Conservation (phyloP, 2,888 invertebrate genomes). For the Neoitamus cyanurus region DNA sequence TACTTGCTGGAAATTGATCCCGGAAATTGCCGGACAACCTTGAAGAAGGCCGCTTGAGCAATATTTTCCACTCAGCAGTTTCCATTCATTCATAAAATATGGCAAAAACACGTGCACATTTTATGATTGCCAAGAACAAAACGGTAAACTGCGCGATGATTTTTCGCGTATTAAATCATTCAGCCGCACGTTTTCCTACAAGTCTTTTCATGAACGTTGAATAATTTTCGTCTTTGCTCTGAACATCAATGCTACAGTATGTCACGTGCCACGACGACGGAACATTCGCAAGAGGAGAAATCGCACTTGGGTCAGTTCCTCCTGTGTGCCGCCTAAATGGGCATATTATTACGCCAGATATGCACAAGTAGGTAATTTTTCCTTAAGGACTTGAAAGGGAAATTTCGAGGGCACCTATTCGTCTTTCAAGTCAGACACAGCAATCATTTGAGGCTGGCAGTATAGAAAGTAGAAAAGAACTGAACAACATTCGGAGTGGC, state of each 20-base stretch:
- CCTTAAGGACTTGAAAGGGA: neutral
- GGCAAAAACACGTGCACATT: neutral
- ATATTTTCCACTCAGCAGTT: neutral
- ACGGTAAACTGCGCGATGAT: neutral
- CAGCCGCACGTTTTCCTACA: neutral
- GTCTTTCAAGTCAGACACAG: neutral
- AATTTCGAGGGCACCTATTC: neutral
- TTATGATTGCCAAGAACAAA: neutral
- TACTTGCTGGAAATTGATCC: neutral
- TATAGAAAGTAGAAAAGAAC: neutral
- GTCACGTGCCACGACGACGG: neutral
- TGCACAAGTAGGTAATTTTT: neutral
- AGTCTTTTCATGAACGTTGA: neutral
- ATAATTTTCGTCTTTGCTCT: neutral
- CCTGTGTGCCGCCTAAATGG: neutral
- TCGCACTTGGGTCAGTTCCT: neutral
- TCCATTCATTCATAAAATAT: neutral
- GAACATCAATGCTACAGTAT: neutral
- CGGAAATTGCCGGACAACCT: neutral
- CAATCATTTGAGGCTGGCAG: neutral
- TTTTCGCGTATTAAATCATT: neutral
- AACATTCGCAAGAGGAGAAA: neutral
- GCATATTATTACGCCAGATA: neutral
- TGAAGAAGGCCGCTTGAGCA: neutral
- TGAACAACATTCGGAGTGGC: neutral